Evolutionary conservation across 2,888 invertebrate genomes (phyloP).

Genomic region (Cotesia congregata): DNA sequence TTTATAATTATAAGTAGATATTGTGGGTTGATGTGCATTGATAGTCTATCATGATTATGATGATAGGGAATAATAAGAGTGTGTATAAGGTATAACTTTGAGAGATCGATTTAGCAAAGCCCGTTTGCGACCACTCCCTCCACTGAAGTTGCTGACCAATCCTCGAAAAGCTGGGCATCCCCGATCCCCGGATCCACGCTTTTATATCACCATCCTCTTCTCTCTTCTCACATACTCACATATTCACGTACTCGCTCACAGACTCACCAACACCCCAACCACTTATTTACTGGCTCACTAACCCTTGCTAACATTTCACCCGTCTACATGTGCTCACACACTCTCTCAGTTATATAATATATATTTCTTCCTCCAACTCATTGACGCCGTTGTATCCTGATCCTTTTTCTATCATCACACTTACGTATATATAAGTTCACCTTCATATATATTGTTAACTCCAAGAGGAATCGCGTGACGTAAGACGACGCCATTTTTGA

Average conservation of each 20-base stretch:
- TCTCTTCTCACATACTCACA: slow-evolving; percentile 18
- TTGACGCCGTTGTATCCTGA: slow-evolving; percentile 7
- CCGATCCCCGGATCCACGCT: slow-evolving; percentile 50
- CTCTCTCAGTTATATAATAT: not conserved
- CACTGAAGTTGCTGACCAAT: slow-evolving; percentile 64
- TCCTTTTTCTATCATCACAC: slow-evolving; percentile 44
- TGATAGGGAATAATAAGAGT: not conserved
- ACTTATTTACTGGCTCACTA: not conserved
- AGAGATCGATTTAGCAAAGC: slow-evolving; percentile 66
- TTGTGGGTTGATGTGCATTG: too few relatives aligned
- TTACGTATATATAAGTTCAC: not conserved
- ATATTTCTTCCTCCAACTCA: not conserved
- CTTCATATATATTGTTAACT: not conserved
- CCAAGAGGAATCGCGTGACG: slow-evolving; percentile 57
- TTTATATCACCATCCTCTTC: slow-evolving; percentile 53
- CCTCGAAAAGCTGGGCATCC: slow-evolving; percentile 63
- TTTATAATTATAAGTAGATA: too few relatives aligned
- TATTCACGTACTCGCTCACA: slow-evolving; percentile 39
- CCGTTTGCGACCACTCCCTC: slow-evolving; percentile 66
- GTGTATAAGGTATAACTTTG: slow-evolving; percentile 38
- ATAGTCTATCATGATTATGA: not conserved
- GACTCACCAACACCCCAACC: slow-evolving; percentile 38
- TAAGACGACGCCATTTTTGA: slow-evolving; percentile 67
- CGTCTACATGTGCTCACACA: not conserved
- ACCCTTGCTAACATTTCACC: not conserved